Evolutionary conservation across 2,797 vertebrate species (phyloP).

Genomic region (Enoplosus armatus): DNA sequence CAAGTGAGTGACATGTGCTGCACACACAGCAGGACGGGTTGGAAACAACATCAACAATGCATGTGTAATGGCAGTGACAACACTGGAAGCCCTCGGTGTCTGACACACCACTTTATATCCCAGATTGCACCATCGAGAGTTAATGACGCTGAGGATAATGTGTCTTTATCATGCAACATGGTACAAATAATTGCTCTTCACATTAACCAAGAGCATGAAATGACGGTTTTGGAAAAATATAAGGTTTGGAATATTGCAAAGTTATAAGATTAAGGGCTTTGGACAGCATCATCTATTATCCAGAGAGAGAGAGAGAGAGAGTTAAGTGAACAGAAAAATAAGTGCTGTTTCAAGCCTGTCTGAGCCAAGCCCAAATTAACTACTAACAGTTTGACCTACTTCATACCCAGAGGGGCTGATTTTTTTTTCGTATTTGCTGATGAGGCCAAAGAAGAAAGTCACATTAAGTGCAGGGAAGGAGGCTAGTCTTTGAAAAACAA

Average conservation of each 20-base stretch:
- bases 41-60: conserved; percentile 59
- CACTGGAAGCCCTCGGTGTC: conserved; percentile 30
- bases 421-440: conserved; percentile 79
- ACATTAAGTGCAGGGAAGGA: conserved; percentile 58
- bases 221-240: conserved; percentile 37
- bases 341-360: conserved; percentile 70
- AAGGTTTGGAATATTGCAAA: conserved; percentile 54
- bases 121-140: conserved; percentile 54
- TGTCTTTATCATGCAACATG: conserved; percentile 41
- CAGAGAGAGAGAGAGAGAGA: conserved; percentile 60
- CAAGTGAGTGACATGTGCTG: conserved; percentile 68
- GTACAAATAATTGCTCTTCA: conserved; percentile 62
- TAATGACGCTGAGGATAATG: conserved; percentile 44
- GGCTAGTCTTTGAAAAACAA: conserved; percentile 78
- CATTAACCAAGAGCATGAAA: conserved; percentile 59
- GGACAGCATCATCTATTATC: conserved; percentile 68
- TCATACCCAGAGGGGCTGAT: conserved; percentile 72
- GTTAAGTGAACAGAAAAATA: conserved; percentile 72
- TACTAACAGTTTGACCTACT: conserved; percentile 81
- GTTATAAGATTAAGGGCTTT: conserved; percentile 63
- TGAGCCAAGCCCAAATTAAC: conserved; percentile 73
- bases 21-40: conserved; percentile 53
- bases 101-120: conserved; percentile 51
- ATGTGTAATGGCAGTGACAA: conserved; percentile 29
- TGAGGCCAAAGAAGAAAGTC: conserved; percentile 80